Evolutionary conservation across 2,797 vertebrate genomes (phyloP).

Genomic region (Philypnodon macrostomus): DNA sequence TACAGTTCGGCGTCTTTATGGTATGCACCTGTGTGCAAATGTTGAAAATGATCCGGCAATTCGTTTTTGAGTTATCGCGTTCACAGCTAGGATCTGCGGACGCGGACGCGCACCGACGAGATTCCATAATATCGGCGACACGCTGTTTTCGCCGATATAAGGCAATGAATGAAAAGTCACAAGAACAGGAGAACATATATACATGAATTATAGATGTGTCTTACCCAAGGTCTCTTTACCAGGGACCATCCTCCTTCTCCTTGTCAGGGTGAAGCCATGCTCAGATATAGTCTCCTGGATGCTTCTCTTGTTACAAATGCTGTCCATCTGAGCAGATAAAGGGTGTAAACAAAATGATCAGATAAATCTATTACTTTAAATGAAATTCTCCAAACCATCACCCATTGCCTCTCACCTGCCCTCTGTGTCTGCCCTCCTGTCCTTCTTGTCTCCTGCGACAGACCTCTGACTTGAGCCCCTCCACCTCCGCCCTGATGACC

Average conservation of each 20-base stretch:
- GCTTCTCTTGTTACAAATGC: constrained; percentile 24
- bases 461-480: constrained; percentile 76
- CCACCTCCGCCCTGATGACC: constrained; percentile 84
- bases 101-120: too few species aligned
- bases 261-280: not conserved
- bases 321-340: constrained; percentile 44
- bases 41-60: too few species aligned
- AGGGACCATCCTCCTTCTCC: constrained; percentile 50
- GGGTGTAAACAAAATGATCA: not conserved
- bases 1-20: too few species aligned
- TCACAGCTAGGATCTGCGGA: too few species aligned
- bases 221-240: constrained; percentile 49
- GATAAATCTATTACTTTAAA: not conserved
- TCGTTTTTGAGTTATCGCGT: too few species aligned
- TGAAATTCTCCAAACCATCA: not conserved
- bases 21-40: too few species aligned
- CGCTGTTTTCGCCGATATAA: too few species aligned
- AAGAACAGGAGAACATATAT: too few species aligned
- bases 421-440: constrained; percentile 23
- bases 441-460: constrained; percentile 65
- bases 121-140: too few species aligned
- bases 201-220: not conserved
- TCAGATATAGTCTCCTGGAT: constrained; percentile 12
- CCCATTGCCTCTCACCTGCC: constrained; percentile 54
- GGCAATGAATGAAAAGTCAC: too few species aligned